These are phyloP conservation scores for Protonibea diacanthus DNA, from an alignment of 2,797 vertebrate species.

Conservation along the genomic window DNA sequence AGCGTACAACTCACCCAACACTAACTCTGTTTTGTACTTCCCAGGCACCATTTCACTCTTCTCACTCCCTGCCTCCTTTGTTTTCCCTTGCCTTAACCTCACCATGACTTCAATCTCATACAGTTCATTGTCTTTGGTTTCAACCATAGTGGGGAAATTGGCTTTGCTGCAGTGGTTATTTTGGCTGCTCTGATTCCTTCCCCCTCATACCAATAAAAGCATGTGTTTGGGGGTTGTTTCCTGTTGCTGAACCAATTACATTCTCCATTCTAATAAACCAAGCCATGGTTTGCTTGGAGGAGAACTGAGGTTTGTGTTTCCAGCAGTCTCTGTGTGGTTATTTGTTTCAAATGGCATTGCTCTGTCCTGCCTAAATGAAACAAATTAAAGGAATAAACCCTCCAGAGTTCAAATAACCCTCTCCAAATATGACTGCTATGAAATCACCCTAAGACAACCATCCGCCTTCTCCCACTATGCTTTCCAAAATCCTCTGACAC, in stretches of 20 bases:
- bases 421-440: constrained; percentile 53
- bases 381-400: constrained; percentile 67
- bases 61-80: neutral
- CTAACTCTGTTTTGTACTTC: neutral
- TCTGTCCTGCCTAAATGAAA: constrained; percentile 60
- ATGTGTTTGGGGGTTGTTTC: constrained; percentile 46
- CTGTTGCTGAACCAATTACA: constrained; percentile 49
- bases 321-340: constrained; percentile 44
- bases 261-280: constrained; percentile 44
- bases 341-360: constrained; percentile 51
- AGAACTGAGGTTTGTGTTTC: constrained; percentile 33
- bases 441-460: constrained; percentile 47
- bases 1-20: neutral
- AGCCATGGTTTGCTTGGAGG: constrained; percentile 40
- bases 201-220: constrained; percentile 54
- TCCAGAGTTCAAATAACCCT: constrained; percentile 62
- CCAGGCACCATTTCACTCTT: neutral
- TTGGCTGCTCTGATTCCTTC: constrained; percentile 35
- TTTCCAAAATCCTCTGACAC: constrained; percentile 69
- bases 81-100: constrained; percentile 5
- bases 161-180: constrained; percentile 27
- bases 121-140: constrained; percentile 15
- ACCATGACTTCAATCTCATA: neutral
- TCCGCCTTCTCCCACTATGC: constrained; percentile 52
- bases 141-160: constrained; percentile 2